Conservation (phyloP, 2,888 invertebrate species). For the Drosophila buzzatii region DNA sequence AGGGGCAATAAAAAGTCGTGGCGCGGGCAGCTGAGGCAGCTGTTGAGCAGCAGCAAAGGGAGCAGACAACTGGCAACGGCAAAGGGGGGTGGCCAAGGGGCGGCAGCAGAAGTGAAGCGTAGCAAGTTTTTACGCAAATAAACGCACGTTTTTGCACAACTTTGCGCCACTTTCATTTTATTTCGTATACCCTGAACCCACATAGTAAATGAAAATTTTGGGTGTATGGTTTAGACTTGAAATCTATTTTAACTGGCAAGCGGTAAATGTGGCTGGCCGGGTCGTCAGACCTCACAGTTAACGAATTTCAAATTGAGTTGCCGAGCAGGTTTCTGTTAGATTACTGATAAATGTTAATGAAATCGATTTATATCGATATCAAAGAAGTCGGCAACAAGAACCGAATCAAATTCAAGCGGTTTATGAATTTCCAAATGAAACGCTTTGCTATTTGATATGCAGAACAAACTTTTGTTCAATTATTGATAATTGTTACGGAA, state of each 20-base stretch:
- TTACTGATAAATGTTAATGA: not conserved
- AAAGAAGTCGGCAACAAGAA: too few relatives aligned
- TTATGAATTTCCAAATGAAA: not conserved
- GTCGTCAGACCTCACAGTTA: not conserved
- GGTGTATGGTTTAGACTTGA: not conserved
- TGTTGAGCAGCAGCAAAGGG: constrained; percentile 9
- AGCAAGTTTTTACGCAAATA: constrained; percentile 75
- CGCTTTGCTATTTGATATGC: not conserved
- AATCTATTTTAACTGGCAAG: not conserved
- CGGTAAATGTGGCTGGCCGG: not conserved
- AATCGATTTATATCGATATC: constrained; percentile 1
- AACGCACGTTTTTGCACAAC: constrained; percentile 77
- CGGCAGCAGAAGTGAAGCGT: constrained; percentile 5
- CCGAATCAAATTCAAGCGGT: not conserved
- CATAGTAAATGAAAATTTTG: constrained; percentile 10
- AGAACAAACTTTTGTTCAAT: not conserved
- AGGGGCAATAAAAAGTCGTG: not conserved
- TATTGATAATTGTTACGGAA: not conserved
- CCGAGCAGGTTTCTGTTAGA: not conserved
- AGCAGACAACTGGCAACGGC: not conserved
- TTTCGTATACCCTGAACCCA: constrained; percentile 1
- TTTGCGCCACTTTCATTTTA: constrained; percentile 71
- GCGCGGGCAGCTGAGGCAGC: not conserved
- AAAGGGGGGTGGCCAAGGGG: too few relatives aligned
- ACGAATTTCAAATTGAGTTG: too few relatives aligned